Base-by-base conservation (phyloP, 2,113 vertebrate genomes). In the zebrafish (Danio rerio) region DNA sequence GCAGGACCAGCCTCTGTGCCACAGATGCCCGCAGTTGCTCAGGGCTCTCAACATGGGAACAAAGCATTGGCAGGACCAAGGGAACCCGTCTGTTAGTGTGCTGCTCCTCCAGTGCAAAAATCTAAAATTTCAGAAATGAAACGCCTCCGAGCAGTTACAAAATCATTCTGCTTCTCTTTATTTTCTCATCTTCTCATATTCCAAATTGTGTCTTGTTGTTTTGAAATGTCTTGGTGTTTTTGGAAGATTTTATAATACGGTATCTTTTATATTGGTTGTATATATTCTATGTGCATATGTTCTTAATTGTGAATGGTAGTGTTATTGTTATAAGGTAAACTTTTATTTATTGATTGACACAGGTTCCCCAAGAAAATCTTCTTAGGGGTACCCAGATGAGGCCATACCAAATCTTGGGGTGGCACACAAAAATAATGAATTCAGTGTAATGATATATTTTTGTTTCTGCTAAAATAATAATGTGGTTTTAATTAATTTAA, bases 1-100 rank as follows among this genome's bases (percentile, higher is more conserved):
- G 90, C 92, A 92, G 91, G 88, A 88, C 91, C 88, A 81, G 88
- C 90, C 87, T 84, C 78, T 88, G 87, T 92, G 88, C 92, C 92
- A 90, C 88, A 87, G 89, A 83, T 89, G 90, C 88, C 88, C 78
- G 69, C 81, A 88, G 88, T 86, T 78, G 92, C 68, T 58, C 81
- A 89, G 87, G 89, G 89, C 84, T 81, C 79, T 81, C 71, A 4
- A 88, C 89, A 89, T 81, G 80, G 88, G 86, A 90, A 89, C 89
- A 90, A 89, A 90, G 88, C 88, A 85, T 85, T 80, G 87, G 88
- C 77, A 78, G 74, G 83, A 81, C 65, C 63, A 52, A 63, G 70
- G 73, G 50, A 68, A 85, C 70, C 86, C 85, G 83, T 92, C 89
- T 92, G 90, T 89, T 87, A 52, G 43, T 45, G 59, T 21, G 72